phyloP scores from a whole-genome alignment of 2,888 invertebrate genomes.

The Salticus scenicus region DNA sequence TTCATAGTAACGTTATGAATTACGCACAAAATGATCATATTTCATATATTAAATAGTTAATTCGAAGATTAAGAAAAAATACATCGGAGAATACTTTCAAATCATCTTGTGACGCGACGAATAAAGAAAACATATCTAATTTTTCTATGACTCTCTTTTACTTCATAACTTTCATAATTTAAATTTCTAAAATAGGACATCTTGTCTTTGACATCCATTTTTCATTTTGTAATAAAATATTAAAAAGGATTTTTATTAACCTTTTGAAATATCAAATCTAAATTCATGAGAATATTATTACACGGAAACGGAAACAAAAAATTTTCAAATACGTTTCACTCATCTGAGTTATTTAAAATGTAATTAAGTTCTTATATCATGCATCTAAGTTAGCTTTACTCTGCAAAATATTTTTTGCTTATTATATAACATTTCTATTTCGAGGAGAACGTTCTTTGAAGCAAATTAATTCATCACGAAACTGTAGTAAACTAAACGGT shows the following conservation, averaged over 20 bases:
- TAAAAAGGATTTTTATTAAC: background rate
- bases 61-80: background rate
- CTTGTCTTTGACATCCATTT: background rate
- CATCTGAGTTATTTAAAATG: too few relatives aligned
- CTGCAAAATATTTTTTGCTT: too few relatives aligned
- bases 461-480: background rate
- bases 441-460: too few relatives aligned
- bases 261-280: too few relatives aligned
- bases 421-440: too few relatives aligned
- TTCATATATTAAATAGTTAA: conserved; percentile 2
- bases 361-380: too few relatives aligned
- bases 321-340: too few relatives aligned
- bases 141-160: background rate
- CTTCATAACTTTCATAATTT: background rate
- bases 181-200: background rate
- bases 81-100: background rate
- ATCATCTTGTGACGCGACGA: background rate
- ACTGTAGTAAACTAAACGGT: background rate
- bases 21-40: background rate
- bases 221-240: background rate
- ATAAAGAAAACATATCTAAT: too few relatives aligned
- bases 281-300: too few relatives aligned
- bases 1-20: background rate
- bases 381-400: too few relatives aligned
- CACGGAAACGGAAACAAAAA: too few relatives aligned